Percentiles rank a stretch among this genome's conserved stretches.
Conservation (phyloP, 2,888 invertebrate genomes). For the Drosophila meridiana region DNA sequence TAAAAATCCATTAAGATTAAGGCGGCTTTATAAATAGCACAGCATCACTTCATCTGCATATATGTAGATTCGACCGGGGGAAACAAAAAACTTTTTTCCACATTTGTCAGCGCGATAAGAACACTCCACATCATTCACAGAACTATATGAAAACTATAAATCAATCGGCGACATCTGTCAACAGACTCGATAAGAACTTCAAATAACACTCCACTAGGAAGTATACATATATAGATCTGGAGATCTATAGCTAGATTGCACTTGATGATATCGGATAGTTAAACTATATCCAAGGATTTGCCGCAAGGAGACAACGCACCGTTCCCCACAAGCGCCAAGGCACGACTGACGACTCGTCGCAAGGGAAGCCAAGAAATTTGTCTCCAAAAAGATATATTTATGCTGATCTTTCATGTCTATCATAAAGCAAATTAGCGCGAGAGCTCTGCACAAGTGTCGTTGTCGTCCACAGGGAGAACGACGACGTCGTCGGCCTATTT, state of each 20-base stretch:
- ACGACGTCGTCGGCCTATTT: conserved; percentile 44
- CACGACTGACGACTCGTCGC: conserved; percentile 61
- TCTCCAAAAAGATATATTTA: conserved; percentile 66
- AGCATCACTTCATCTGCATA: conserved; percentile 45
- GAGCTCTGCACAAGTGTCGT: conserved; percentile 65
- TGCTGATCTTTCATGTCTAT: conserved; percentile 70
- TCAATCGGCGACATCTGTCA: conserved; percentile 10
- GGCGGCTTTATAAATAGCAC: conserved; percentile 68
- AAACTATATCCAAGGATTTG: conserved; percentile 11
- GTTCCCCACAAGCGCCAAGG: conserved; percentile 66
- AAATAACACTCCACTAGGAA: neutral
- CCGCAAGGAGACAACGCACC: conserved; percentile 57
- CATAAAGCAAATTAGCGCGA: conserved; percentile 77
- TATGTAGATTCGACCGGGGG: conserved; percentile 3
- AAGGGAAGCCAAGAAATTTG: conserved; percentile 62
- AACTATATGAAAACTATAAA: conserved; percentile 30
- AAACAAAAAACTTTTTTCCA: conserved; percentile 22
- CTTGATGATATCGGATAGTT: conserved; percentile 13
- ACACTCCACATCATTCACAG: conserved; percentile 20
- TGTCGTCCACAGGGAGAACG: conserved; percentile 18
- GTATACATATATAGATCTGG: neutral
- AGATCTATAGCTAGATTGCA: conserved; percentile 6
- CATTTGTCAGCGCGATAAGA: conserved; percentile 29
- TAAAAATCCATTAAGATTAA: conserved; percentile 69
- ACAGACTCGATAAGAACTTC: conserved; percentile 9